Conservation (phyloP, 2,113 vertebrate species). For the Gymnogyps californianus region DNA sequence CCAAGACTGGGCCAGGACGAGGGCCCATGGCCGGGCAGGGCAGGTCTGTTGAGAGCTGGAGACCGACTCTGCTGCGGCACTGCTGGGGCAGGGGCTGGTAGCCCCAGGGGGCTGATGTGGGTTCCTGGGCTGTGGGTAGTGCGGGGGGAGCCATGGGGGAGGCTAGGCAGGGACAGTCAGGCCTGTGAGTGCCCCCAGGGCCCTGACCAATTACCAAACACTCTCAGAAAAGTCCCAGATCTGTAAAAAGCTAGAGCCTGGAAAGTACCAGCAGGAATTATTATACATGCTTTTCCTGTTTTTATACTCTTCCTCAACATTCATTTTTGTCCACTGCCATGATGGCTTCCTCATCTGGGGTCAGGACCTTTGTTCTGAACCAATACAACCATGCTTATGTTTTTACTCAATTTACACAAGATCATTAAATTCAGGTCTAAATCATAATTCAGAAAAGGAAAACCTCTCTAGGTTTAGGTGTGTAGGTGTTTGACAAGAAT, state of each 20-base stretch:
- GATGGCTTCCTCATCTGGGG: background rate
- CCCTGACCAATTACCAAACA: background rate
- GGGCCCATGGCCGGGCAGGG: fast-evolving
- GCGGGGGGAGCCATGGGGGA: fast-evolving
- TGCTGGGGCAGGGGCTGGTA: background rate
- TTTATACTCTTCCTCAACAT: background rate
- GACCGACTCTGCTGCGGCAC: fast-evolving
- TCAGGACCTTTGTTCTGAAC: background rate
- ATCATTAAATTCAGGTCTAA: background rate
- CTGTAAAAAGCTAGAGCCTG: background rate
- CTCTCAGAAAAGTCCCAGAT: background rate
- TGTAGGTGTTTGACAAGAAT: background rate
- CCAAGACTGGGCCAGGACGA: no score
- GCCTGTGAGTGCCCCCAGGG: background rate
- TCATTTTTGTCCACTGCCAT: background rate
- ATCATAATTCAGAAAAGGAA: background rate
- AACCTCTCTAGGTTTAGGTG: background rate
- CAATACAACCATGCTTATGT: background rate
- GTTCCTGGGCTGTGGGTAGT: background rate
- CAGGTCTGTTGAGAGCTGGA: background rate
- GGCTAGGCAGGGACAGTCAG: background rate
- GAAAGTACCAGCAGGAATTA: background rate
- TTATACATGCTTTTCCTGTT: background rate
- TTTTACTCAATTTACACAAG: background rate
- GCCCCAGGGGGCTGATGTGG: background rate